phyloP scores from a whole-genome alignment of 1,140 invertebrate genomes.

The Drosophila watanabei region DNA sequence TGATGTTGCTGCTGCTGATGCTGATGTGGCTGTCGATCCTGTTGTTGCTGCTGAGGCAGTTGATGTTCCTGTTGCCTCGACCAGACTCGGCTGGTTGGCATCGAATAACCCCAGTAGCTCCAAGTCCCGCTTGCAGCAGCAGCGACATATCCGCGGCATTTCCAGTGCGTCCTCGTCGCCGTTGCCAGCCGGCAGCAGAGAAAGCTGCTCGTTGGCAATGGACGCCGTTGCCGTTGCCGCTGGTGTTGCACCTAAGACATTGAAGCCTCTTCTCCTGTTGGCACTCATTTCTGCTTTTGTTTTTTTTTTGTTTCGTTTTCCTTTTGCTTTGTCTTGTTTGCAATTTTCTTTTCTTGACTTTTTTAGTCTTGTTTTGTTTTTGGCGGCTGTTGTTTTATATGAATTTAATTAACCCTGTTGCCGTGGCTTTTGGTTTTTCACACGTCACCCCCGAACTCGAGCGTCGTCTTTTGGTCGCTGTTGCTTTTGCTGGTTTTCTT shows the following conservation, averaged over 20 bases:
- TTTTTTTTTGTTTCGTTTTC: slow-evolving; percentile 8
- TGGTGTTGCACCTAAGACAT: slow-evolving; percentile 14
- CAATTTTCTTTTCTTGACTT: slow-evolving; percentile 24
- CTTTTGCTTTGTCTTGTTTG: slow-evolving; percentile 12
- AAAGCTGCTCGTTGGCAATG: slow-evolving; percentile 39
- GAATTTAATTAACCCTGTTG: slow-evolving; percentile 33
- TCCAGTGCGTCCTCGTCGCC: slow-evolving; percentile 28
- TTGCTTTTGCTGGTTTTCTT: slow-evolving; percentile 16
- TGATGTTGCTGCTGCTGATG: slow-evolving; percentile 18
- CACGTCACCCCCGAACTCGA: slow-evolving; percentile 49
- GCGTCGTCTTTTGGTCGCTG: slow-evolving; percentile 21
- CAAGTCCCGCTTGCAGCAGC: slow-evolving; percentile 66
- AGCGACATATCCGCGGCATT: slow-evolving; percentile 67
- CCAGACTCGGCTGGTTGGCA: slow-evolving; percentile 28
- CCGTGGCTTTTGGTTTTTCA: slow-evolving; percentile 42
- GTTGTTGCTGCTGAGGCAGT: slow-evolving; percentile 3
- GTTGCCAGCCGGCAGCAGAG: slow-evolving; percentile 27
- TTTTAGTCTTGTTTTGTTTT: slow-evolving; percentile 3
- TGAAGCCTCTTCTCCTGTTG: slow-evolving; percentile 47
- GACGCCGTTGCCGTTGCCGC: slow-evolving; percentile 17
- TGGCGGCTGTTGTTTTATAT: slow-evolving; percentile 35
- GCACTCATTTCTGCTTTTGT: slow-evolving; percentile 62
- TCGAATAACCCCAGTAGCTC: slow-evolving; percentile 66
- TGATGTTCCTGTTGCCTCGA: slow-evolving; percentile 8
- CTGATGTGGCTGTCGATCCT: slow-evolving; percentile 18